Evolutionary conservation across 1,140 invertebrate genomes (phyloP).

Genomic region (Drosophila kikkawai): DNA sequence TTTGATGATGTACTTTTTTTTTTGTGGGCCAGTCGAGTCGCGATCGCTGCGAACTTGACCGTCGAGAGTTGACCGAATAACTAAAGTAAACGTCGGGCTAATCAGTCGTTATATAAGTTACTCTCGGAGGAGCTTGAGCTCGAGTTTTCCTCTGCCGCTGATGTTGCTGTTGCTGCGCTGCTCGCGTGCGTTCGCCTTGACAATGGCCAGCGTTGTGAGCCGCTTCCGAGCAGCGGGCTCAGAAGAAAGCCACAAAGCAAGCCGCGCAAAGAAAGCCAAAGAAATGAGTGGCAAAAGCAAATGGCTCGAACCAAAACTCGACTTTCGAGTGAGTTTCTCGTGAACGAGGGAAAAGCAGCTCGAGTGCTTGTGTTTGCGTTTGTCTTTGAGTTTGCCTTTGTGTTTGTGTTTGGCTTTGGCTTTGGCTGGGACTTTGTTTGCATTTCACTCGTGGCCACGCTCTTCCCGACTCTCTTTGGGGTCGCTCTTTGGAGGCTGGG

Average conservation of each 20-base stretch:
- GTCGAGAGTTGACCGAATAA: slow-evolving; percentile 85
- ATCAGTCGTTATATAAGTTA: slow-evolving; percentile 85
- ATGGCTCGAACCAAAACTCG: slow-evolving; percentile 50
- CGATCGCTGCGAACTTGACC: slow-evolving; percentile 83
- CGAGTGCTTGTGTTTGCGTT: slow-evolving; percentile 37
- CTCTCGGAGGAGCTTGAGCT: slow-evolving; percentile 62
- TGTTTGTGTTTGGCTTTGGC: slow-evolving; percentile 2
- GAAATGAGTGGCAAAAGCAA: slow-evolving; percentile 76
- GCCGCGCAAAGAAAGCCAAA: slow-evolving; percentile 76
- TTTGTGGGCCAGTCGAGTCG: slow-evolving; percentile 56
- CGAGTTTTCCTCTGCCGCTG: slow-evolving; percentile 49
- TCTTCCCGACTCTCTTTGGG: slow-evolving; percentile 37
- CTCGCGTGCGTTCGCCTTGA: slow-evolving; percentile 82
- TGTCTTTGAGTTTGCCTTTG: neutral
- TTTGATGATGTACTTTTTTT: slow-evolving; percentile 24
- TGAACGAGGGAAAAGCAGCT: slow-evolving; percentile 21
- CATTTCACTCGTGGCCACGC: slow-evolving; percentile 29
- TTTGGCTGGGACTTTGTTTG: slow-evolving; percentile 33
- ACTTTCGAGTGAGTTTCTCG: slow-evolving; percentile 30
- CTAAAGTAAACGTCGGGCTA: slow-evolving; percentile 81
- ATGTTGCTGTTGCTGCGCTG: slow-evolving; percentile 51
- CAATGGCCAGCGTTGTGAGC: slow-evolving; percentile 82
- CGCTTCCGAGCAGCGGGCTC: slow-evolving; percentile 50
- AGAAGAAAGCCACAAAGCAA: slow-evolving; percentile 72
- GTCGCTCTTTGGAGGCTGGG: slow-evolving; percentile 22